Evolutionary conservation across 2,888 invertebrate genomes (phyloP), one percentile per base, ranked within the genome.

Genomic region (Nesidiocoris tenuis): DNA sequence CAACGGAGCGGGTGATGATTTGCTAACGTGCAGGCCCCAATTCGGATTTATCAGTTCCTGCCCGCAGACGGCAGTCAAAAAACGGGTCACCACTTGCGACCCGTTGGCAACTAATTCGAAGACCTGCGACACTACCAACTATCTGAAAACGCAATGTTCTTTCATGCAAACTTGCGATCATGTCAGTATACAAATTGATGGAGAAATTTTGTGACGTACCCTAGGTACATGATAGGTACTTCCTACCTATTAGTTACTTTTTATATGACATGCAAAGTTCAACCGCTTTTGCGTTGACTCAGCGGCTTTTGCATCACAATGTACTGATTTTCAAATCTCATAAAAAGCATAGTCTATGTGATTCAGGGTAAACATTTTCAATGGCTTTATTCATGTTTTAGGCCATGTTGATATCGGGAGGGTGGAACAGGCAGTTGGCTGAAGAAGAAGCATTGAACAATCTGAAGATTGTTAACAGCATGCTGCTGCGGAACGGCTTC

Each of bases 331-430:
- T n/a, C n/a, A n/a, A n/a, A n/a, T n/a, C n/a, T n/a, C n/a, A n/a
- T n/a, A n/a, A n/a, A n/a, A n/a, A n/a, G n/a, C n/a, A n/a, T n/a
- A n/a, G n/a, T n/a, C n/a, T n/a, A n/a, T n/a, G n/a, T n/a, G n/a
- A n/a, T n/a, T n/a, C n/a, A n/a, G n/a, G n/a, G n/a, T n/a, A n/a
- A n/a, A n/a, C n/a, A n/a, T n/a, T n/a, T n/a, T n/a, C n/a, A n/a
- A n/a, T n/a, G n/a, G n/a, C n/a, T n/a, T n/a, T n/a, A n/a, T n/a
- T n/a, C n/a, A n/a, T n/a, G n/a, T 75, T 78, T 18, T 84, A 85
- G 80, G 86, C 86, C 1, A 84, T 86, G 16, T 78, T 87, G 12
- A 74, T 87, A 23, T 84, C 85, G 0, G 86, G 86, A 0, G 86
- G 86, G 1, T 86, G 86, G 86, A 86, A 85, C 79, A 79, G 84